Evolutionary conservation across 2,888 invertebrate genomes (phyloP).

Genomic region (Napeogenes sylphis): DNA sequence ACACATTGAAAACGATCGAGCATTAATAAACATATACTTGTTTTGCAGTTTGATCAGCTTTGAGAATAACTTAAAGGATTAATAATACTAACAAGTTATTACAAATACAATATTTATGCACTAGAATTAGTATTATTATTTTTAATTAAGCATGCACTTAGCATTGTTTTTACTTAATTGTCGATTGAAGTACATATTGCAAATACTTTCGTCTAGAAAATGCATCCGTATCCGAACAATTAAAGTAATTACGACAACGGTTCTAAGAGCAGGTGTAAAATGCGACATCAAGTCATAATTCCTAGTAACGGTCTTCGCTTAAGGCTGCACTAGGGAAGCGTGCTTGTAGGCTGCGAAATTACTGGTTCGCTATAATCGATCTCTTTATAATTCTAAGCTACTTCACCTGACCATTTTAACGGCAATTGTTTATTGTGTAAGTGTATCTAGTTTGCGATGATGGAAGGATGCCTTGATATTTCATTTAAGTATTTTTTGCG

Average conservation of each 20-base stretch:
- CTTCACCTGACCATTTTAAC: conserved; percentile 55
- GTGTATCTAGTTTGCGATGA: conserved; percentile 29
- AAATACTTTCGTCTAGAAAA: conserved; percentile 29
- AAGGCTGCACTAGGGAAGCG: conserved; percentile 66
- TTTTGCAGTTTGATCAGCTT: conserved; percentile 10
- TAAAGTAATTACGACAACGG: conserved; percentile 69
- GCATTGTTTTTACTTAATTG: conserved; percentile 5
- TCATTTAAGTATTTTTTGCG: conserved; percentile 25
- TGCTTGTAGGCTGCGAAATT: conserved; percentile 68
- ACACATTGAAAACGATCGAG: conserved; percentile 49
- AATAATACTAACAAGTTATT: too few species aligned
- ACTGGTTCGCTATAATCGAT: conserved; percentile 64
- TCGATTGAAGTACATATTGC: conserved; percentile 1
- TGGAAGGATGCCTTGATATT: conserved; percentile 25
- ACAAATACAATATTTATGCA: too few species aligned
- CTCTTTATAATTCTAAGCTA: conserved; percentile 63
- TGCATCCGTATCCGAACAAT: conserved; percentile 49
- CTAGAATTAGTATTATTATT: not conserved
- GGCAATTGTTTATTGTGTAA: conserved; percentile 42
- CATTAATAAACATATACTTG: conserved; percentile 49
- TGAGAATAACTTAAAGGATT: too few species aligned
- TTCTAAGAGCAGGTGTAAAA: conserved; percentile 70
- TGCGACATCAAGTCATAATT: conserved; percentile 64
- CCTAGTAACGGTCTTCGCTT: conserved; percentile 70
- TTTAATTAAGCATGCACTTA: not conserved